Base-by-base conservation (phyloP, 2,888 invertebrate genomes). In the Eilema griseolum region DNA sequence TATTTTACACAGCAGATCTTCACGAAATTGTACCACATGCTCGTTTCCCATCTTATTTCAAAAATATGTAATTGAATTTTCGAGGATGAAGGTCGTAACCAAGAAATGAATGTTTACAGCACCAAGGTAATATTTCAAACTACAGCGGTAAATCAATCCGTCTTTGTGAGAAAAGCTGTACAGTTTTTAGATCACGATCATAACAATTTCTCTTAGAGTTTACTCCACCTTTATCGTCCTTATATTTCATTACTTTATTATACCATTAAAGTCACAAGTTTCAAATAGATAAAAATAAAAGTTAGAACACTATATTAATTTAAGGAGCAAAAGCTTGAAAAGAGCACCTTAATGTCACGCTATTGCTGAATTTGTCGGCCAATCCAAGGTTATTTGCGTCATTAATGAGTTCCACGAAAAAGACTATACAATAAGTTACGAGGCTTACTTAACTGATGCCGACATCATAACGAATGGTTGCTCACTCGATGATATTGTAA, bases 401-500 rank as follows among this genome's bases (percentile, higher is more conserved):
- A 52, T 52, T 52, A 52, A 52, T 52, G 8, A 52, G 52, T 52
- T n/a, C 52, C 52, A 52, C 52, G 52, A 52, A 52, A 46, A 52
- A 52, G 52, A n/a, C 20, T 46, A 46, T 46, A 46, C 46, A 41
- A 16, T 41, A 41, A 41, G 41, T 14, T 46, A 20, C 46, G 20
- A 16, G 16, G 46, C 46, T 46, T 46, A 46, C 20, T 5, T 46
- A 46, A 46, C 46, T 46, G 46, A 0, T 20, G 41, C 16, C 41
- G 14, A 41, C 41, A 46, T 46, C 20, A 16, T 46, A 52, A n/a
- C 52, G n/a, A 52, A n/a, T n/a, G 52, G n/a, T 52, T 52, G 52
- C 52, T 52, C 52, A 52, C 52, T 52, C 8, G n/a, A 52, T 52
- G n/a, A 52, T 52, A 52, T 52, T 52, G 52, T 52, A 52, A 52